A percentile compares a stretch with the other conserved stretches of the same genome.
phyloP scores from a whole-genome alignment of 2,888 invertebrate species.

The Drosophila melanocephala region DNA sequence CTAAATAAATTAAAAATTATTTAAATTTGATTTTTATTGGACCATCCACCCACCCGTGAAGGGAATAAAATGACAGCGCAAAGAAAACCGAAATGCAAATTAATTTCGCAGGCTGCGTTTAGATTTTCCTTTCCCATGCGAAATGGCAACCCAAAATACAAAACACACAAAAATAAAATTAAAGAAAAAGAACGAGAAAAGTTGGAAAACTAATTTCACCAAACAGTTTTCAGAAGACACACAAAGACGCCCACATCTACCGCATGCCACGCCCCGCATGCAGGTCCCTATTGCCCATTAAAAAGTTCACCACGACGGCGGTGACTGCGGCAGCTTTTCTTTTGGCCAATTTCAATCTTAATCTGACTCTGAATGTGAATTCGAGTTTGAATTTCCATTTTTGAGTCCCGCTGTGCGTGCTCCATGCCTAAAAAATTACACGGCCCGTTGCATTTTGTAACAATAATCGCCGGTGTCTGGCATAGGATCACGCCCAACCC shows the following conservation, averaged over 20 bases:
- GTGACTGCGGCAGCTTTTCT: conserved; percentile 28
- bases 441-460: conserved; percentile 74
- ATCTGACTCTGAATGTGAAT: conserved; percentile 54
- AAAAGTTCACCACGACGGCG: conserved; percentile 39
- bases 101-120: conserved; percentile 73
- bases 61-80: conserved; percentile 43
- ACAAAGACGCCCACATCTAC: conserved; percentile 23
- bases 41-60: conserved; percentile 3
- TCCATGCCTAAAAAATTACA: conserved; percentile 71
- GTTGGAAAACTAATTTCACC: conserved; percentile 80
- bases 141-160: conserved; percentile 9
- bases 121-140: conserved; percentile 57
- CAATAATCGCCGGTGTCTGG: conserved; percentile 81
- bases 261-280: conserved; percentile 1
- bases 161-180: conserved; percentile 13
- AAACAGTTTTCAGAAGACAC: conserved; percentile 71
- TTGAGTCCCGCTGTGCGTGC: conserved; percentile 49
- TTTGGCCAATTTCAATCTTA: conserved; percentile 75
- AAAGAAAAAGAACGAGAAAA: conserved; percentile 55
- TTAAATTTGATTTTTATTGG: conserved; percentile 79
- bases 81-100: conserved; percentile 70
- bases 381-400: conserved; percentile 69
- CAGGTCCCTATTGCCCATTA: conserved; percentile 30
- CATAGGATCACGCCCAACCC: conserved; percentile 47
- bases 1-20: conserved; percentile 80